Base-by-base conservation (phyloP, 2,888 invertebrate species). In the Branchellion lobata region DNA sequence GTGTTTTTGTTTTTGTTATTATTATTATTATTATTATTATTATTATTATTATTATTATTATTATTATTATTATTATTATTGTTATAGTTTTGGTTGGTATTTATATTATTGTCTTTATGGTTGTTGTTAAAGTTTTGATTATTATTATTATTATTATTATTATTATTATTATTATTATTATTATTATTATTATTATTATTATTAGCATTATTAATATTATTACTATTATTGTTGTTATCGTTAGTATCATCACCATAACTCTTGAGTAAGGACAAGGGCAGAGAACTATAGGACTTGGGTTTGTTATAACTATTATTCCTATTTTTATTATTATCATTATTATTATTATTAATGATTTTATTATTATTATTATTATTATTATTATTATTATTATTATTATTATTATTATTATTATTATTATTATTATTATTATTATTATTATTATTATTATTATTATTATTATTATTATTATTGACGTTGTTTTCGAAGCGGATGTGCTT, bases 291-390 rank as follows among this genome's bases (percentile, higher is more conserved):
- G 21, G 8, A 18, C 5, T 57, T 24, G 21, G 21, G 14, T n/a
- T 57, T 57, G 21, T 18, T 24, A 57, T n/a, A 3, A 57, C n/a
- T 57, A 57, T n/a, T 57, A 57, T 57, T 57, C 8, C 21, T 57
- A 24, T 57, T n/a, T 14, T 57, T n/a, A 57, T 57, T n/a, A 57
- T 57, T n/a, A 57, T 57, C 24, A 57, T 18, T 57, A 57, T 57
- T 57, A n/a, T 57, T 57, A n/a, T 57, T 57, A n/a, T 57, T 57
- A n/a, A 14, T 57, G 27, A 27, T 31, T 5, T 69, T 34, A 69
- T 34, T 69, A 8, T 69, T 34, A 69, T 34, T 34, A 27, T 34
- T 69, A n/a, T 5, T 29, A 69, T 34, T 3, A 18, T 29, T 29
- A 8, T 8, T n/a, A 65, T 14, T n/a, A 65, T 65, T 29, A 11